Conservation (phyloP, 2,797 vertebrate genomes). For the Menidia menidia region DNA sequence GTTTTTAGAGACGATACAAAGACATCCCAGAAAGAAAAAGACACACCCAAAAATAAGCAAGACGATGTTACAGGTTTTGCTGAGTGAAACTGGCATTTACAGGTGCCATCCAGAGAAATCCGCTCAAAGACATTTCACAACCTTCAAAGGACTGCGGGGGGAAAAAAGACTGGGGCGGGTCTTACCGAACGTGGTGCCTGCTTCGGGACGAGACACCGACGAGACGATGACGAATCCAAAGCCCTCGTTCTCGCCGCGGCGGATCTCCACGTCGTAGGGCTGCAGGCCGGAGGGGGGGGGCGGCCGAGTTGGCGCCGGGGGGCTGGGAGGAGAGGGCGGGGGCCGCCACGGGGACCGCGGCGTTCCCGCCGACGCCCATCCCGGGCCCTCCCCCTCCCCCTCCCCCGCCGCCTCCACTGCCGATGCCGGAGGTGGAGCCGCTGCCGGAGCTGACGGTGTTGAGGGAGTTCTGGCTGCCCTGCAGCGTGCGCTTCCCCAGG, state of each 20-base stretch:
- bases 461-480: conserved; percentile 98
- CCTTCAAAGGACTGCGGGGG: not conserved
- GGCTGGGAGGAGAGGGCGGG: conserved; percentile 67
- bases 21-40: conserved; percentile 43
- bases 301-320: conserved; percentile 55
- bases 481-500: conserved; percentile 91
- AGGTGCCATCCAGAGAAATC: conserved; percentile 13
- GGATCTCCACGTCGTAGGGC: conserved; percentile 97
- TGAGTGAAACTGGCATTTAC: conserved; percentile 31
- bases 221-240: conserved; percentile 99
- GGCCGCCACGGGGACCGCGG: conserved; percentile 83
- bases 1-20: conserved; percentile 58
- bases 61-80: conserved; percentile 49
- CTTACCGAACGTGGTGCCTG: conserved; percentile 97
- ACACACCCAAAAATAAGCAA: conserved; percentile 44
- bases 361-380: conserved; percentile 69
- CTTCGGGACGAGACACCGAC: conserved; percentile 94
- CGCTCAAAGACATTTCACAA: not conserved
- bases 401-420: conserved; percentile 90
- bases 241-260: conserved; percentile 94
- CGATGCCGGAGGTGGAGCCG: conserved; percentile 95
- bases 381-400: conserved; percentile 79
- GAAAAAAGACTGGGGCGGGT: not conserved
- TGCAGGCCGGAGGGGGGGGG: conserved; percentile 81
- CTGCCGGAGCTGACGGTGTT: conserved; percentile 98